Percentiles rank a stretch among this genome's conserved stretches.
Evolutionary conservation across 2,797 vertebrate genomes (phyloP).

Genomic region (Sebastes steindachneri): DNA sequence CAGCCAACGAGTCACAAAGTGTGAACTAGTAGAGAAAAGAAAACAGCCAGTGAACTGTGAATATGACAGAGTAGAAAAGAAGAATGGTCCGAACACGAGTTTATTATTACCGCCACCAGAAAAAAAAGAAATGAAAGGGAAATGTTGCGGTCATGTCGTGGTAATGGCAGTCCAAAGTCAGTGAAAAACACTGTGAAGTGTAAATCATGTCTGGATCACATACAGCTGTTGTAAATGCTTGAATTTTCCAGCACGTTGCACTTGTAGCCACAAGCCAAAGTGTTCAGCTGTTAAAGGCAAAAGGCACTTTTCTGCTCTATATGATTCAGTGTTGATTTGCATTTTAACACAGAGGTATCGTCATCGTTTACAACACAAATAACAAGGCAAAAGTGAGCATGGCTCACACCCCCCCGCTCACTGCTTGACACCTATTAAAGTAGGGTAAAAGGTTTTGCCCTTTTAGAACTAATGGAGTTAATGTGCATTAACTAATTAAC

Average conservation of each 20-base stretch:
- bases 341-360: not conserved
- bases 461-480: no score
- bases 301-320: not conserved
- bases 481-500: no score
- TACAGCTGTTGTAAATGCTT: not conserved
- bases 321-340: not conserved
- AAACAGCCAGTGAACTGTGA: slow-evolving; percentile 12
- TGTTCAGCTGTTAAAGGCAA: not conserved
- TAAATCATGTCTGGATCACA: not conserved
- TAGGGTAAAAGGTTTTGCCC: no score
- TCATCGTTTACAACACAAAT: not conserved
- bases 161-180: not conserved
- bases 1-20: slow-evolving; percentile 9
- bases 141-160: not conserved
- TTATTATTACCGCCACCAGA: not conserved
- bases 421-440: no score
- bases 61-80: not conserved
- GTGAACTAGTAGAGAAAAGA: slow-evolving; percentile 11
- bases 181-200: slow-evolving; percentile 3
- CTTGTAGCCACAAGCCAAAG: not conserved
- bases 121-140: slow-evolving; percentile 3
- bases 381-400: no score
- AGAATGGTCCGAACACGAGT: not conserved
- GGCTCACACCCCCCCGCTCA: no score
- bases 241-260: not conserved